phyloP scores from a whole-genome alignment of 2,797 vertebrate genomes.

The Rhynchonycteris naso region DNA sequence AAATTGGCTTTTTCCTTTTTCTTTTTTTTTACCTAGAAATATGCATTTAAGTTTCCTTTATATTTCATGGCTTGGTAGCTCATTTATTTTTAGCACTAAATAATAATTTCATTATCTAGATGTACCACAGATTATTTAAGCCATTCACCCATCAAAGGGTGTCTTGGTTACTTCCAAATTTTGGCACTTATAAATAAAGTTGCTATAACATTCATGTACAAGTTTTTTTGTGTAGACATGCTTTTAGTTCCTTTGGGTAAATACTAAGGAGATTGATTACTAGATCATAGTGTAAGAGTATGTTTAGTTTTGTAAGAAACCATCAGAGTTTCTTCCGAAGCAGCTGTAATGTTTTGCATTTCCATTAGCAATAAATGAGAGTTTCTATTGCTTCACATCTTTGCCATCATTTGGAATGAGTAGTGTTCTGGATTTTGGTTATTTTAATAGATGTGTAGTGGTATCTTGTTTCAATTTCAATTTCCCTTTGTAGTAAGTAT shows the following conservation, averaged over 20 bases:
- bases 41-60: background rate
- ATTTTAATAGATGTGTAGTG: background rate
- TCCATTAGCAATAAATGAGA: background rate
- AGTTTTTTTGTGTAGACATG: background rate
- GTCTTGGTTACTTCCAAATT: background rate
- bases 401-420: background rate
- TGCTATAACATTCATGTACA: background rate
- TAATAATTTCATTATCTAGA: background rate
- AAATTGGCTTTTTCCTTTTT: background rate
- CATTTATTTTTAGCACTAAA: background rate
- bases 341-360: background rate
- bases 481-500: background rate
- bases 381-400: background rate
- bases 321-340: background rate
- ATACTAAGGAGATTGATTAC: background rate
- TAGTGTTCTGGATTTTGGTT: background rate
- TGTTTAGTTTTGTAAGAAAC: background rate
- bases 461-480: background rate
- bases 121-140: background rate
- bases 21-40: background rate
- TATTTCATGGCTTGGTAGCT: background rate
- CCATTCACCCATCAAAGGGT: background rate
- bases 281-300: background rate
- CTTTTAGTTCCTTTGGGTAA: background rate
- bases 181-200: background rate